Conservation (phyloP, 2,113 vertebrate genomes). For the Synodontis membranacea region DNA sequence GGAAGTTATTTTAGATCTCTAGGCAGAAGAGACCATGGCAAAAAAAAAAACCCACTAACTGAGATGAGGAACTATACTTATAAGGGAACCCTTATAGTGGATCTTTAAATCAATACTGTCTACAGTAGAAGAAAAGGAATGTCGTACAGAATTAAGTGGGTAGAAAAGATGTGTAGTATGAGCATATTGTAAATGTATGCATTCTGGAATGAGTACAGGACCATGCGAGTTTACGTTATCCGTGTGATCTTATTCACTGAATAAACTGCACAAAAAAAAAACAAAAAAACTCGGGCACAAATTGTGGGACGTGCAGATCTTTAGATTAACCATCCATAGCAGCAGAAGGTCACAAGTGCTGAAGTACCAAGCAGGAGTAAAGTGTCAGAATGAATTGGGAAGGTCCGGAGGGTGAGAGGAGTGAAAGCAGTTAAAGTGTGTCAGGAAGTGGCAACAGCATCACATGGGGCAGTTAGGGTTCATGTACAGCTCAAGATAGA, state of each 20-base stretch:
- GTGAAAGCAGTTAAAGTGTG: background rate
- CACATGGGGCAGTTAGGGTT: background rate
- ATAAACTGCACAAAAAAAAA: background rate
- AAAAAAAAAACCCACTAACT: background rate
- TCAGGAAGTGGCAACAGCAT: background rate
- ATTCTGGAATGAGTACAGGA: background rate
- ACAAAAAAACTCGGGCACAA: background rate
- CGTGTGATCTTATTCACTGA: background rate
- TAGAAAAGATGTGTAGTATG: background rate
- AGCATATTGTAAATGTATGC: background rate
- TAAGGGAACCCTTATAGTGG: background rate
- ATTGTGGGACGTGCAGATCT: background rate
- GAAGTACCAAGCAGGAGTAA: background rate
- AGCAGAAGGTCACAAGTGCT: background rate
- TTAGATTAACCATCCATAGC: background rate
- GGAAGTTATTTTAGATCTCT: background rate
- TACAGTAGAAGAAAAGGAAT: background rate
- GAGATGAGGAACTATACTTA: background rate
- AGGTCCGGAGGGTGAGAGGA: background rate
- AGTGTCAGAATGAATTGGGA: background rate
- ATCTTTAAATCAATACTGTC: background rate
- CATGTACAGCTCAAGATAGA: background rate
- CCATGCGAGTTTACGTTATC: background rate
- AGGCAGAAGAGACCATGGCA: background rate
- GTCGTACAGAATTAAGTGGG: background rate